Conservation (phyloP, 2,888 invertebrate species). For the Isoperla grammatica region DNA sequence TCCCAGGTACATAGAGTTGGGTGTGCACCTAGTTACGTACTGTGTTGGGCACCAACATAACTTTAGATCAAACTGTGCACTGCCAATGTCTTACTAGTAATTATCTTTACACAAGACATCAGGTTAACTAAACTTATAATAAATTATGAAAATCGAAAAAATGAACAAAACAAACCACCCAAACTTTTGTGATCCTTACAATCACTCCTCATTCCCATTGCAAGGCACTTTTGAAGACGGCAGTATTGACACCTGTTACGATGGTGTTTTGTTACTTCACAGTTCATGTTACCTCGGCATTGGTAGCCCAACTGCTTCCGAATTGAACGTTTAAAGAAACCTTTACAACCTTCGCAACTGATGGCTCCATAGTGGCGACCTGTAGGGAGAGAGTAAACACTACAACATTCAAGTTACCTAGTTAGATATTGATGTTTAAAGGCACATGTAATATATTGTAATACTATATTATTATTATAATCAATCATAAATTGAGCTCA, state of each 20-base stretch:
- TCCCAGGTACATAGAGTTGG: too few relatives aligned
- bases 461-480: too few relatives aligned
- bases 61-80: too few relatives aligned
- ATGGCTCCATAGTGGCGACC: constrained; percentile 90
- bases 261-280: constrained; percentile 98
- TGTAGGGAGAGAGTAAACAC: constrained; percentile 35
- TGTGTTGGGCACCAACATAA: too few relatives aligned
- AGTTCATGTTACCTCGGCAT: constrained; percentile 92
- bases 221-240: constrained; percentile 93
- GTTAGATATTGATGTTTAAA: too few relatives aligned
- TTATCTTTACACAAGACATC: too few relatives aligned
- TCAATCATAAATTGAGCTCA: too few relatives aligned
- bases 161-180: constrained; percentile 10
- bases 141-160: not conserved
- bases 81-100: too few relatives aligned
- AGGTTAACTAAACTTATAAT: not conserved
- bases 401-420: too few relatives aligned
- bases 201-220: constrained; percentile 98
- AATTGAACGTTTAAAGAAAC: constrained; percentile 96
- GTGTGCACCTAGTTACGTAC: too few relatives aligned
- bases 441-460: too few relatives aligned
- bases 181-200: constrained; percentile 60
- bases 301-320: constrained; percentile 96
- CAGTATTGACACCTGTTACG: constrained; percentile 98
- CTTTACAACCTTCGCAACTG: constrained; percentile 95